These are phyloP conservation scores for Tetragnatha montana DNA, from an alignment of 2,888 invertebrate species.

Conservation along the genomic window DNA sequence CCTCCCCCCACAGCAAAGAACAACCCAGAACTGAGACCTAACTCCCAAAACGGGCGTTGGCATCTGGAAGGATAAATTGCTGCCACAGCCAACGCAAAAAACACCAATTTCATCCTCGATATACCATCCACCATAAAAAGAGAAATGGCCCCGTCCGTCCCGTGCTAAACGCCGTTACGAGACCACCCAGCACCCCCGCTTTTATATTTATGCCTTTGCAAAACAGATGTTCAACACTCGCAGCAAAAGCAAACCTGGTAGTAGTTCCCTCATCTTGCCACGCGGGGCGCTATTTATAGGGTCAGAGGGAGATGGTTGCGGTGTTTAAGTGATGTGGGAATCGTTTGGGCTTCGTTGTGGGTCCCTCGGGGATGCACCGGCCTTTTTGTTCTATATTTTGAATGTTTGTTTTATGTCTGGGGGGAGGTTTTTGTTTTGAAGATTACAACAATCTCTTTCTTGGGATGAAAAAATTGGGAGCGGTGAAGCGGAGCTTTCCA, in stretches of 20 bases:
- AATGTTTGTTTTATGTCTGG: background rate
- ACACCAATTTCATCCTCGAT: constrained; percentile 45
- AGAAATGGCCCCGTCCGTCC: constrained; percentile 41
- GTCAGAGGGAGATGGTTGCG: background rate
- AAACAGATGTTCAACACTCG: constrained; percentile 51
- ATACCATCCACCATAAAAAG: constrained; percentile 32
- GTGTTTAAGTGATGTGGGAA: constrained; percentile 37
- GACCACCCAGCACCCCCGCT: background rate
- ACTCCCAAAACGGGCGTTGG: background rate
- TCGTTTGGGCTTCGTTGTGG: background rate
- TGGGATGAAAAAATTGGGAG: too few species aligned
- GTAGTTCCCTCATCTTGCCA: constrained; percentile 7
- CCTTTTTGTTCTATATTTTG: background rate
- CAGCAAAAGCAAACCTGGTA: constrained; percentile 22
- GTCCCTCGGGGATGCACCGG: background rate
- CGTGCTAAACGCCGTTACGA: background rate
- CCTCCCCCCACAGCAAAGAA: background rate
- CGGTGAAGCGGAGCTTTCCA: too few species aligned
- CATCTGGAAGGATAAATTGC: background rate
- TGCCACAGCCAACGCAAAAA: background rate
- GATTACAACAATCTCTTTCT: background rate
- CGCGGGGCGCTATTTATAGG: constrained; percentile 47
- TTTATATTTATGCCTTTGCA: background rate
- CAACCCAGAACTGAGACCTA: background rate
- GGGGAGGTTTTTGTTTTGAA: background rate